Base-by-base conservation (phyloP, 2,113 vertebrate species). In the Amblyopsis rosae region DNA sequence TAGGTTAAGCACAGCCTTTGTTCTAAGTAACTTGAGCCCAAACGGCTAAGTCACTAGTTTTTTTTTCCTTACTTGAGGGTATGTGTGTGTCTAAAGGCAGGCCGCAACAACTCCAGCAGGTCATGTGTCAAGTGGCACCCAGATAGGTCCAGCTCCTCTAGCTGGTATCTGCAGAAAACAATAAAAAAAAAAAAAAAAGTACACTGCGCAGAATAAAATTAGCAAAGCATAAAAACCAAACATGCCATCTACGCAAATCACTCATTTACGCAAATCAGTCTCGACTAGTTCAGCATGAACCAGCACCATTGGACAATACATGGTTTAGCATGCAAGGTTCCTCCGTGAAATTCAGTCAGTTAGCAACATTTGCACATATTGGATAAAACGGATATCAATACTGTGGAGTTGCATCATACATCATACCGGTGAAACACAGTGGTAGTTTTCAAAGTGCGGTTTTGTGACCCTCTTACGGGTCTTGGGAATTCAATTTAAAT, bases 111-210 rank as follows among this genome's bases (percentile, higher is more conserved):
- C 54, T 75, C 86, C 53, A 99, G 73, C 75, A 93, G 86, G 6
- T 90, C 58, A 0, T 87, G 70, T 17, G 94, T 95, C 6, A 99
- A 89, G 75, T 96, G 93, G 83, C 98, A 99, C 50, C 94, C 95
- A 32, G 93, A 94, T 63, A 98, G 89, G 89, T 97, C 93, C 82
- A 98, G 93, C 66, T 94, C 92, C 0, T 96, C 87, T 57, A 98
- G 89, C 3, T 89, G 84, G 47, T 80, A 87, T 71, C 89, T 90
- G 46, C 19, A 70, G 55, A n/a, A 41, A 55, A 46, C 54, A 3
- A 65, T 3, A 13, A n/a, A 3, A 16, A 32, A 58, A n/a, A 3
- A 16, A 32, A 58, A 19, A n/a, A 3, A 54, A 50, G 49, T 13
- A 54, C 7, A 57, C 26, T 15, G 11, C 26, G 7, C 9, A 55